Evolutionary conservation across 2,888 invertebrate genomes (phyloP).

Genomic region (Blera fallax): DNA sequence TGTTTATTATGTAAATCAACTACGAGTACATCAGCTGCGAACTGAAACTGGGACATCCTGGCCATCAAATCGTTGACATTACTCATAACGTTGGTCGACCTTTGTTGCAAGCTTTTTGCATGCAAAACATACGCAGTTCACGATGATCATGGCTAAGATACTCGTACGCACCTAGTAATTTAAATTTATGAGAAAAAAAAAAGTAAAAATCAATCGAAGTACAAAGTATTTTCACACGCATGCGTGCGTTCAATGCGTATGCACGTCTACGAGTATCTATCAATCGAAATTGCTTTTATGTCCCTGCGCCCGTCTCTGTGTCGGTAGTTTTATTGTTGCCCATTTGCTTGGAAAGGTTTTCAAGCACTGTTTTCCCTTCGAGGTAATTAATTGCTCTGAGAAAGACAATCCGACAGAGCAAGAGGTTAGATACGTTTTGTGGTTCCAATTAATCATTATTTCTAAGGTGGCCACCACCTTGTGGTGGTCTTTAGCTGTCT

Average conservation of each 20-base stretch:
- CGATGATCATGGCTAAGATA: not conserved
- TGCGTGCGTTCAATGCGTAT: not conserved
- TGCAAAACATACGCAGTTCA: constrained; percentile 14
- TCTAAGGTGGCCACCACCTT: constrained; percentile 24
- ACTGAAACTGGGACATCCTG: constrained; percentile 71
- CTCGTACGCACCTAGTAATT: not conserved
- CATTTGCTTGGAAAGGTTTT: constrained; percentile 2
- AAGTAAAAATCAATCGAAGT: constrained; percentile 27
- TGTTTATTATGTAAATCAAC: constrained; percentile 60
- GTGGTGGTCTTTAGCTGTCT: not conserved
- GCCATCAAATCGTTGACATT: constrained; percentile 69
- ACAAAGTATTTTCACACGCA: constrained; percentile 31
- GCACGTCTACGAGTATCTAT: constrained; percentile 2
- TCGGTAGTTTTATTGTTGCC: constrained; percentile 47
- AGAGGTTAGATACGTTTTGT: constrained; percentile 23
- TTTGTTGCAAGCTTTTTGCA: constrained; percentile 1
- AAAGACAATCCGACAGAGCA: constrained; percentile 14
- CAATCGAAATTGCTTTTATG: constrained; percentile 28
- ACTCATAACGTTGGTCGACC: constrained; percentile 48
- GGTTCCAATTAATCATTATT: constrained; percentile 53
- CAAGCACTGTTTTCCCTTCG: not conserved
- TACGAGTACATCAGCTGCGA: constrained; percentile 20
- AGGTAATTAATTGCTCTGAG: constrained; percentile 32
- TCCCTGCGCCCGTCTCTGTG: constrained; percentile 27
- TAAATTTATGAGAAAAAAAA: not conserved